Conservation (phyloP, 2,113 vertebrate species). For the Labeo rohita region DNA sequence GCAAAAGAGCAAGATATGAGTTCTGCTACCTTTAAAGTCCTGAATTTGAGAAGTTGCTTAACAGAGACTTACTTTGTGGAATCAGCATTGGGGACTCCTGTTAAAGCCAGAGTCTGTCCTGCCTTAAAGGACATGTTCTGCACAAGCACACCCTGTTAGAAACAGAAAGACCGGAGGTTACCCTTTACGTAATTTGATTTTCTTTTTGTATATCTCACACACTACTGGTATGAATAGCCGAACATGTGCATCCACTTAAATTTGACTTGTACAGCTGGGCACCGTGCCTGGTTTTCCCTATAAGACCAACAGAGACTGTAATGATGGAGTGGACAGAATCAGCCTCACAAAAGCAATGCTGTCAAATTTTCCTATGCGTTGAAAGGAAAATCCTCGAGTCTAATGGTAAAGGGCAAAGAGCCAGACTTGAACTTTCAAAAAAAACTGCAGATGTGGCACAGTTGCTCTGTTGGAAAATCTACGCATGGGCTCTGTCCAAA, state of each 20-base stretch:
- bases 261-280: constrained; percentile 33
- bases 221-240: constrained; percentile 37
- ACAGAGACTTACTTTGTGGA: constrained; percentile 67
- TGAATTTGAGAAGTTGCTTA: background rate
- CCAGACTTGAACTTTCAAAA: background rate
- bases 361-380: constrained; percentile 56
- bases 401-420: background rate
- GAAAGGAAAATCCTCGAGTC: background rate
- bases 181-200: background rate
- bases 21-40: background rate
- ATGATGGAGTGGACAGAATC: constrained; percentile 20
- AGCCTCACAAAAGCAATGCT: constrained; percentile 33
- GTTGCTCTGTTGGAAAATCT: constrained; percentile 12
- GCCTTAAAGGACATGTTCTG: constrained; percentile 80
- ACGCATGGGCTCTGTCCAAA: background rate
- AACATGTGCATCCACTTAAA: constrained; percentile 68
- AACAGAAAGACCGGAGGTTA: background rate
- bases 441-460: constrained; percentile 48
- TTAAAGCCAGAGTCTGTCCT: constrained; percentile 74
- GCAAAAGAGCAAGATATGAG: background rate
- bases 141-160: constrained; percentile 66
- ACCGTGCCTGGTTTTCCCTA: constrained; percentile 14
- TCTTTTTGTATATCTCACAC: background rate
- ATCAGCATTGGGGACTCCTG: constrained; percentile 66
- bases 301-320: constrained; percentile 7